phyloP scores from a whole-genome alignment of 2,113 vertebrate species.

The Oriolus oriolus region DNA sequence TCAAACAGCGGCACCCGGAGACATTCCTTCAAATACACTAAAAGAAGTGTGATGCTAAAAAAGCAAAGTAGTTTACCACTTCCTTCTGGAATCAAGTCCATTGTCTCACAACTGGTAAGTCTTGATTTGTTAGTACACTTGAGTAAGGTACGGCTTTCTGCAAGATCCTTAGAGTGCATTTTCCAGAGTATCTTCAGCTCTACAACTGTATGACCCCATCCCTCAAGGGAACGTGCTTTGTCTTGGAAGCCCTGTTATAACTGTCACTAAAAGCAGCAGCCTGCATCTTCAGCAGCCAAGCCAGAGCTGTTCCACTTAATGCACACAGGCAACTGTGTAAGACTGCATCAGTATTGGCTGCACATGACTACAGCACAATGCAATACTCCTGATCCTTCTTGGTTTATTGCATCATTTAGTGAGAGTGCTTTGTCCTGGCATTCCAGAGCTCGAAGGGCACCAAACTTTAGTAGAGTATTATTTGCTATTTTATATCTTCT shows the following conservation, averaged over 20 bases:
- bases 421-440: not conserved
- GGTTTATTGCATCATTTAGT: constrained; percentile 2
- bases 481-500: not conserved
- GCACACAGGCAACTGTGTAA: not conserved
- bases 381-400: not conserved
- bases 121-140: not conserved
- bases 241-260: not conserved
- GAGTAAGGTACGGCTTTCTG: not conserved
- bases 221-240: not conserved
- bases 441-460: not conserved
- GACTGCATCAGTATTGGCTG: not conserved
- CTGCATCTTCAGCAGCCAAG: not conserved
- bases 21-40: not conserved
- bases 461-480: not conserved
- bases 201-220: not conserved
- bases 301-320: not conserved
- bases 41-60: not conserved
- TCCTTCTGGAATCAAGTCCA: not conserved
- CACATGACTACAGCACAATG: not conserved
- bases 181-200: not conserved
- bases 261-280: not conserved
- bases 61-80: not conserved
- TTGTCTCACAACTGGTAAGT: not conserved
- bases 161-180: not conserved
- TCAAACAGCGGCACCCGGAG: not conserved